Conservation (phyloP, 2,888 invertebrate genomes). For the Brachylomia viminalis region DNA sequence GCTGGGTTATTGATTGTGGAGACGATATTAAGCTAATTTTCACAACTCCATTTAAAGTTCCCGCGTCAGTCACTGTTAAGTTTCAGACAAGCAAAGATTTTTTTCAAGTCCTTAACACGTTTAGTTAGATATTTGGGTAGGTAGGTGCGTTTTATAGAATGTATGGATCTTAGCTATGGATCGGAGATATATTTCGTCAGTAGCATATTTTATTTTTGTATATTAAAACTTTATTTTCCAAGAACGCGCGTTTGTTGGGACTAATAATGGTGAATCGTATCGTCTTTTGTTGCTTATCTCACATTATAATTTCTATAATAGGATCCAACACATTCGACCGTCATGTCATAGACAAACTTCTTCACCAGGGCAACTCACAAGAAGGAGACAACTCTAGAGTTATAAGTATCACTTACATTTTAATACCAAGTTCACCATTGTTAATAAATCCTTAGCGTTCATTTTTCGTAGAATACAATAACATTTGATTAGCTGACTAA, state of each 20-base stretch:
- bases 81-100: neutral
- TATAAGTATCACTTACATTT: neutral
- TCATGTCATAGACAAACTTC: neutral
- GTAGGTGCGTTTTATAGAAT: neutral
- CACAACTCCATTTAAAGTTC: neutral
- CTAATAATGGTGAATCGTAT: neutral
- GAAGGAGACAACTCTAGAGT: neutral
- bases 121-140: neutral
- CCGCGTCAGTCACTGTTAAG: neutral
- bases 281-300: neutral
- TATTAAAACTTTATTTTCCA: neutral
- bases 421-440: neutral
- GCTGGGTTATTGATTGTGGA: conserved; percentile 25
- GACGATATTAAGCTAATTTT: neutral
- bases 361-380: too few species aligned
- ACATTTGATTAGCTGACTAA: conserved; percentile 42
- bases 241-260: neutral
- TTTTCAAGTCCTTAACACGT: neutral
- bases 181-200: neutral
- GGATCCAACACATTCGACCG: neutral
- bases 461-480: conserved; percentile 26
- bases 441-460: neutral
- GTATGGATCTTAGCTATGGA: neutral
- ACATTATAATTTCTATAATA: neutral
- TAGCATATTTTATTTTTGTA: neutral